phyloP scores from a whole-genome alignment of 2,113 vertebrate genomes.

The Aspiorhynchus laticeps region DNA sequence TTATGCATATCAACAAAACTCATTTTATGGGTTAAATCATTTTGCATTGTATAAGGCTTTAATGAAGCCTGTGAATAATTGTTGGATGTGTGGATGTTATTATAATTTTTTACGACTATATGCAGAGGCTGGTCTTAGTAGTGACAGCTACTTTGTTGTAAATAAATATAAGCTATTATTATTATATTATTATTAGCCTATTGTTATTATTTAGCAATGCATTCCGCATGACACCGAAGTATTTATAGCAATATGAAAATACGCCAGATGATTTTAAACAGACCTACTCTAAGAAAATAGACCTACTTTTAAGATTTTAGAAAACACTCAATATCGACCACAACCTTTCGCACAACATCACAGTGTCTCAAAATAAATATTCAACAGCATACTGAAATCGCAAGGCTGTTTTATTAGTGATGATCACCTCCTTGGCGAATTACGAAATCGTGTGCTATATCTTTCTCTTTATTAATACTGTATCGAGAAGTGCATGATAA shows the following conservation, averaged over 20 bases:
- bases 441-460: too few relatives aligned
- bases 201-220: not conserved
- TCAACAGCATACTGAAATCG: not conserved
- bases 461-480: not conserved
- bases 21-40: too few relatives aligned
- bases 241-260: not conserved
- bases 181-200: not conserved
- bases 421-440: not conserved
- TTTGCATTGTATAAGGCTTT: not conserved
- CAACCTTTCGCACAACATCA: too few relatives aligned
- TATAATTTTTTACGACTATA: not conserved
- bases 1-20: not conserved
- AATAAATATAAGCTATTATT: not conserved
- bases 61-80: not conserved
- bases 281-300: not conserved
- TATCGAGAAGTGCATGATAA: not conserved
- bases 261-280: not conserved
- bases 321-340: not conserved
- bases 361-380: not conserved
- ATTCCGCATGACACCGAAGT: not conserved
- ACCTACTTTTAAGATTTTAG: not conserved
- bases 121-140: not conserved
- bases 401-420: not conserved
- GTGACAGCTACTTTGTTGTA: not conserved
- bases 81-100: not conserved